Evolutionary conservation across 1,140 invertebrate genomes (phyloP), one percentile per base, ranked within the genome.

Genomic region (Cataglyphis hispanica): DNA sequence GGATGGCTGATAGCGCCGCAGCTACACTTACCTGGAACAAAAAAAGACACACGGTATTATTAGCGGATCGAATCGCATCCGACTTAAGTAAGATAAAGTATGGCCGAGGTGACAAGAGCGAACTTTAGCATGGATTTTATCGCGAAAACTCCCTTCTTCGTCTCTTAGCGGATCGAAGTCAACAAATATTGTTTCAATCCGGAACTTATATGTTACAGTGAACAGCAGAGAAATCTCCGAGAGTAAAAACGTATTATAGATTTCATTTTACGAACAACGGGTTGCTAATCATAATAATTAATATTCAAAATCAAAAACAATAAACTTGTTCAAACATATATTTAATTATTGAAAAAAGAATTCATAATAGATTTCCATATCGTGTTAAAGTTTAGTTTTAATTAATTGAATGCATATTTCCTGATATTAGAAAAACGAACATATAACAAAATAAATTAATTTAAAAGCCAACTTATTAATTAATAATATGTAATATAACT

Each of bases 21-120:
- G 53, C 63, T 80, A 60, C 84, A 91, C 92, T 93, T 93, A 93
- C 92, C 92, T 93, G 92, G n/a, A 93, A 93, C 91, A 93, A 74
- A 93, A 69, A 80, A 89, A 86, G 27, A 88, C 63, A 85, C 66
- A 86, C 16, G n/a, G 56, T 83, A 85, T 90, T 90, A 88, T 86
- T 86, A 75, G 50, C 56, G 11, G n/a, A 11, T 50, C 46, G 84
- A 8, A 76, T 37, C 53, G 37, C 50, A 60, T 69, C 80, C 61
- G 37, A 53, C 46, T 50, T 50, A 10, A 16, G 25, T 22, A 11
- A 80, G 34, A 60, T 53, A 43, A 75, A 50, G 19, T 69, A 58
- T 69, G 60, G 77, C 25, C 31, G 66, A 37, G 13, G 43, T 31
- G 34, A 11, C 58, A 19, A 75, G 64, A 58, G 77, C 34, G 53